Evolutionary conservation across 2,113 vertebrate genomes (phyloP).

Genomic region (Myiopsitta monachus): DNA sequence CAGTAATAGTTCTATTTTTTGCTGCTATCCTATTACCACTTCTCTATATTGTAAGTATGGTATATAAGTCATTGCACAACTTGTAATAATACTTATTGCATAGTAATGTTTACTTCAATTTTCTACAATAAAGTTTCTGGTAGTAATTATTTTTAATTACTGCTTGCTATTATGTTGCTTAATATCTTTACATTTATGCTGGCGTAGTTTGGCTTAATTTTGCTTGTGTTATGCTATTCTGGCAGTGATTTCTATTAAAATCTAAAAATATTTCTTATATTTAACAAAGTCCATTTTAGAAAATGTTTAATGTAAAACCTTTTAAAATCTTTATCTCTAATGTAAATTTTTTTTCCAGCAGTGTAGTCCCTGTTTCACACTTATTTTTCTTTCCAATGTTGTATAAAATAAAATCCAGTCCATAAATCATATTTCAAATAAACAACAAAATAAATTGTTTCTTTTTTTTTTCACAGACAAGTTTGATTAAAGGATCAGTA

Average conservation of each 20-base stretch:
- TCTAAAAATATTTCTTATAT: not conserved
- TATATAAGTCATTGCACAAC: not conserved
- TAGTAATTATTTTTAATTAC: not conserved
- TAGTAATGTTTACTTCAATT: not conserved
- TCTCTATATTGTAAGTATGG: not conserved
- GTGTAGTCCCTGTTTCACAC: not conserved
- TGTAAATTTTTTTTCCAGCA: not conserved
- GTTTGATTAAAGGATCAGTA: slow-evolving; percentile 31
- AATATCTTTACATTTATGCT: not conserved
- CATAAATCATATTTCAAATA: slow-evolving; percentile 11
- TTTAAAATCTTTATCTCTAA: too few relatives aligned
- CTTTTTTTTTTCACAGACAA: slow-evolving; percentile 7
- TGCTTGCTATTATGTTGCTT: not conserved
- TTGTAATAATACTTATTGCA: not conserved
- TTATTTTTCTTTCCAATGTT: not conserved
- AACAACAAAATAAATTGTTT: not conserved
- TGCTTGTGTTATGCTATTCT: not conserved
- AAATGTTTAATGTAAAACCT: not conserved
- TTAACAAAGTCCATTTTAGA: not conserved
- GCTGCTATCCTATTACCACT: not conserved
- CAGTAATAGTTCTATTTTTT: not conserved
- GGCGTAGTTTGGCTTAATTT: not conserved
- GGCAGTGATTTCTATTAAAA: not conserved
- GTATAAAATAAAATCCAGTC: not conserved
- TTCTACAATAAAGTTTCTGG: not conserved